Conservation (phyloP, 1,140 invertebrate genomes). For the Aradophagus sp. region DNA sequence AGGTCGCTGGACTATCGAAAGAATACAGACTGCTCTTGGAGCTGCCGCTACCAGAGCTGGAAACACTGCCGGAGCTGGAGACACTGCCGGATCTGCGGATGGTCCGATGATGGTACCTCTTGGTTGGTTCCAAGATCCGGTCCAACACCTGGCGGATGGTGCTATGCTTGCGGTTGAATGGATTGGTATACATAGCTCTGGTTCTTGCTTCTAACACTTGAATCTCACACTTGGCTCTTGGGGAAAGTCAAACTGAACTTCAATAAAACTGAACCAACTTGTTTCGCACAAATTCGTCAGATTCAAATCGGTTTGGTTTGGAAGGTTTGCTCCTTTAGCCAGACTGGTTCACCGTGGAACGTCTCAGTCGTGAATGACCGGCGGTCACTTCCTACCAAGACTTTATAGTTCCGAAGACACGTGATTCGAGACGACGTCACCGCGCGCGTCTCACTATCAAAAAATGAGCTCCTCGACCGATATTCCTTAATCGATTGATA, state of each 20-base stretch:
- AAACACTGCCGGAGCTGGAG: constrained; percentile 64
- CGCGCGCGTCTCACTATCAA: background rate
- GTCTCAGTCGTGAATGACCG: constrained; percentile 42
- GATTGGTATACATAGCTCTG: constrained; percentile 81
- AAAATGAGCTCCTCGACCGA: background rate
- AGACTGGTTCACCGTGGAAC: constrained; percentile 22
- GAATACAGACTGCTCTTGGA: constrained; percentile 65
- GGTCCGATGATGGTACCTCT: constrained; percentile 52
- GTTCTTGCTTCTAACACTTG: background rate
- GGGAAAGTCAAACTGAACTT: background rate
- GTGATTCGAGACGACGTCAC: constrained; percentile 26
- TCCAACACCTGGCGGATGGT: constrained; percentile 82
- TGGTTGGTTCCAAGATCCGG: constrained; percentile 74
- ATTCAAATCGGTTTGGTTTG: background rate
- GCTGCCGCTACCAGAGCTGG: constrained; percentile 64
- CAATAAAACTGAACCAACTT: constrained; percentile 9
- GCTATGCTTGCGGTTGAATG: constrained; percentile 83
- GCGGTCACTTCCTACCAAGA: constrained; percentile 26
- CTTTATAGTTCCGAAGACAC: constrained; percentile 51
- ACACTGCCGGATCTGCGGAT: constrained; percentile 69
- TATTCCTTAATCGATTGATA: constrained; percentile 25
- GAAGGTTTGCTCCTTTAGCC: too few relatives aligned
- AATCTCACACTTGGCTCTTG: background rate
- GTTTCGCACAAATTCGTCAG: background rate
- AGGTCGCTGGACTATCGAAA: constrained; percentile 31